phyloP scores from a whole-genome alignment of 2,113 vertebrate genomes.

The Tichodroma muraria region DNA sequence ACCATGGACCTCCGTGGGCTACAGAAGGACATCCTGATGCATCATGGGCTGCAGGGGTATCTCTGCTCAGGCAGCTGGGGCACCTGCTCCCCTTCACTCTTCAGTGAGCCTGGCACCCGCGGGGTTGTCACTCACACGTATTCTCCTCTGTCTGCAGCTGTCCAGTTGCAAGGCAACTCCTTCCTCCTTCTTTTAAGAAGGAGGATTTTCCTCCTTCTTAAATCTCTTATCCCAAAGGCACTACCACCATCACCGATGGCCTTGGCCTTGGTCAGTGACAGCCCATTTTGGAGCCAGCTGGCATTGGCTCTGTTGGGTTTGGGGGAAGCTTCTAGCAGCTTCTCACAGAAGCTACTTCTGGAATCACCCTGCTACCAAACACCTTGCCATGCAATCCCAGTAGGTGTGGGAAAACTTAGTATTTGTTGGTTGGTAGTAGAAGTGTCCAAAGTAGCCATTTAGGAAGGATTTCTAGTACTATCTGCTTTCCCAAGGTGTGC shows the following conservation, averaged over 20 bases:
- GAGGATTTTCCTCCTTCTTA: not conserved
- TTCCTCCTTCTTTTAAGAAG: not conserved
- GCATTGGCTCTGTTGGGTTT: not conserved
- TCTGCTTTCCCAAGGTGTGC: not conserved
- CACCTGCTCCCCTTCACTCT: not conserved
- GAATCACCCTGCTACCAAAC: not conserved
- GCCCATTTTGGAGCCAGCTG: too few species aligned
- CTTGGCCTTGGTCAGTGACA: not conserved
- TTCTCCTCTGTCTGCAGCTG: not conserved
- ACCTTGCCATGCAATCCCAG: not conserved
- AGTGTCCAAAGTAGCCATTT: not conserved
- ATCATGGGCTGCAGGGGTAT: not conserved
- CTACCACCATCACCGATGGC: not conserved
- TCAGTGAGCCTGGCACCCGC: too few species aligned
- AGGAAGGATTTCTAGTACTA: not conserved
- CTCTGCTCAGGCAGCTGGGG: not conserved
- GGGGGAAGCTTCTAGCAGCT: not conserved
- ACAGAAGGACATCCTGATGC: not conserved
- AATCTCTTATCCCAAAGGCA: rapidly evolving
- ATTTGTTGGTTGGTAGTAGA: not conserved
- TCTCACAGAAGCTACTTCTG: not conserved
- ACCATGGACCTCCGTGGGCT: not conserved
- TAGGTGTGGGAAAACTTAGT: not conserved
- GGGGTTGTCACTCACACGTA: not conserved
- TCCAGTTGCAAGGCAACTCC: not conserved